These are phyloP conservation scores for Sparidentex hasta DNA, from an alignment of 2,797 vertebrate genomes.

Conservation along the genomic window DNA sequence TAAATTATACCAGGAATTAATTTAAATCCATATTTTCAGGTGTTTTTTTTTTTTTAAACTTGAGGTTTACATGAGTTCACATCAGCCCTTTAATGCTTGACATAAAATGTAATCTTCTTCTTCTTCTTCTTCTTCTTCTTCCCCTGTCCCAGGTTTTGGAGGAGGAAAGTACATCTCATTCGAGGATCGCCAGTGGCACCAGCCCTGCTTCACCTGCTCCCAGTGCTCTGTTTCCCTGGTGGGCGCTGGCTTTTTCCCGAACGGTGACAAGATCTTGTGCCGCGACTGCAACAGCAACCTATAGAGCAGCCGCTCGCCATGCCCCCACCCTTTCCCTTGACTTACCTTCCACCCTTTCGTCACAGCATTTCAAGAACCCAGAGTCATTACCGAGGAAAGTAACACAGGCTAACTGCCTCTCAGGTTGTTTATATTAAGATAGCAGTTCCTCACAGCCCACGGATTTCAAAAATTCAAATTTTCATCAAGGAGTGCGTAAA, in stretches of 20 bases:
- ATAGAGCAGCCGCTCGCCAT: conserved; percentile 76
- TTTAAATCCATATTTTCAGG: background rate
- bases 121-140: background rate
- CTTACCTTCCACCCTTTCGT: conserved; percentile 12
- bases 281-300: conserved; percentile 93
- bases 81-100: conserved; percentile 2
- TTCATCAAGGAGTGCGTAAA: conserved; percentile 26
- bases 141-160: conserved; percentile 88
- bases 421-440: conserved; percentile 58
- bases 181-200: conserved; percentile 99
- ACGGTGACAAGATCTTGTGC: conserved; percentile 94
- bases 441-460: conserved; percentile 15
- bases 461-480: conserved; percentile 11
- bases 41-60: background rate
- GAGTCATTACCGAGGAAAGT: conserved; percentile 57
- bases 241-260: conserved; percentile 96
- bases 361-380: conserved; percentile 49
- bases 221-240: conserved; percentile 96
- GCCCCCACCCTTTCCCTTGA: conserved; percentile 11
- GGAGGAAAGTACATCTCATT: conserved; percentile 99
- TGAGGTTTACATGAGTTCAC: background rate
- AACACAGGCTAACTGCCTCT: conserved; percentile 65
- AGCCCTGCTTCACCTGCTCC: conserved; percentile 96
- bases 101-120: background rate
- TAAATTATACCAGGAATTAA: background rate